Conservation (phyloP, 2,113 vertebrate species). For the Miniopterus natalensis region DNA sequence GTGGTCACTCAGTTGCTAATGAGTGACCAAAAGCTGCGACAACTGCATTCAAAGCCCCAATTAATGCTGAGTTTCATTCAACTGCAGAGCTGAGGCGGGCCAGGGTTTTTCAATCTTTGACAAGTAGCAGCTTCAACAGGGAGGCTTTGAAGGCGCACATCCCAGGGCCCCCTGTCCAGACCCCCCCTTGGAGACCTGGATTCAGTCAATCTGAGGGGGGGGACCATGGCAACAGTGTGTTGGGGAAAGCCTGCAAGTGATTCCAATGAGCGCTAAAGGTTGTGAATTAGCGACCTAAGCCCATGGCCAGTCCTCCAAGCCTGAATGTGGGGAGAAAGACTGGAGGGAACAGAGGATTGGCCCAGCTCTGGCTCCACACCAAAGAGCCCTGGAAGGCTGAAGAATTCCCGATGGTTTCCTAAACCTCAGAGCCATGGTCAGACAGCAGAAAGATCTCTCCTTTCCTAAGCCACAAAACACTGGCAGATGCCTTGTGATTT, state of each 20-base stretch:
- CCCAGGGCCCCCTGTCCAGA: too few species aligned
- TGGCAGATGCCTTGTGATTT: neutral
- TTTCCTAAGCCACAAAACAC: neutral
- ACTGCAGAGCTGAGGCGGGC: neutral
- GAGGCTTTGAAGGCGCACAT: neutral
- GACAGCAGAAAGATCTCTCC: neutral
- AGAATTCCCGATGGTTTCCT: neutral
- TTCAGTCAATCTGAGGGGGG: neutral
- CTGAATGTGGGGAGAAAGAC: neutral
- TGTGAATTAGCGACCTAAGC: neutral
- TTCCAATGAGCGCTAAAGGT: neutral
- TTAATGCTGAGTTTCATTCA: neutral
- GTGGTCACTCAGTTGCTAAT: neutral
- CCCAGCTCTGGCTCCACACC: neutral
- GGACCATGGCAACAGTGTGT: neutral
- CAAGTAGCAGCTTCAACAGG: neutral
- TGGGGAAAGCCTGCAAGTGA: neutral
- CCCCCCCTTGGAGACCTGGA: neutral
- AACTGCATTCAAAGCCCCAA: neutral
- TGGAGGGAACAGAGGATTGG: neutral
- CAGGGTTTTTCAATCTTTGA: neutral
- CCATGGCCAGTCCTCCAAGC: neutral
- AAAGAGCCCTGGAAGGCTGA: neutral
- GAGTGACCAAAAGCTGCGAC: neutral
- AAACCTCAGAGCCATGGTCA: neutral